Conservation (phyloP, 2,888 invertebrate species). For the Silvanus unidentatus region DNA sequence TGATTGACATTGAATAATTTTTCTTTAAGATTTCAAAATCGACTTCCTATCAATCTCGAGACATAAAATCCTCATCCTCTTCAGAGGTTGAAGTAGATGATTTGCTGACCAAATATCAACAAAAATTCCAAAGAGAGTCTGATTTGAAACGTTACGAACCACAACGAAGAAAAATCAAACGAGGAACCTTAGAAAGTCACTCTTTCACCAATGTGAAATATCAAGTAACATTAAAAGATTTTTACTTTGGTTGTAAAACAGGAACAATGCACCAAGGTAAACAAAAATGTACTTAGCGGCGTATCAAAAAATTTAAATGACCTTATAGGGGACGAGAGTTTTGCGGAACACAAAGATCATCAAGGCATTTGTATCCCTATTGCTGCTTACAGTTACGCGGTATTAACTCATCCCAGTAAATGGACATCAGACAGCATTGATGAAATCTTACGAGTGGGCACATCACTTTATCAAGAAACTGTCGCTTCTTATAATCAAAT, state of each 20-base stretch:
- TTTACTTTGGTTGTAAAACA: conserved; percentile 38
- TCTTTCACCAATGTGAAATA: conserved; percentile 40
- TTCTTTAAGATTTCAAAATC: conserved; percentile 36
- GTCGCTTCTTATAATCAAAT: no score
- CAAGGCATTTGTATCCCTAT: conserved; percentile 56
- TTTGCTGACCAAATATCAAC: conserved; percentile 27
- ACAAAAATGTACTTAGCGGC: neutral
- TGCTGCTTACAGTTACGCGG: conserved; percentile 54
- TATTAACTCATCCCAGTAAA: conserved; percentile 53
- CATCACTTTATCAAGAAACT: conserved; percentile 46
- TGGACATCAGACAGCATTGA: conserved; percentile 60
- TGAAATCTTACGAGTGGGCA: conserved; percentile 52
- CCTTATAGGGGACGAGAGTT: conserved; percentile 33
- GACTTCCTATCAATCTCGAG: conserved; percentile 36
- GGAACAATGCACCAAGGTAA: conserved; percentile 42
- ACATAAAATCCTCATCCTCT: conserved; percentile 17
- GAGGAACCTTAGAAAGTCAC: conserved; percentile 43
- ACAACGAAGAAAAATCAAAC: conserved; percentile 31
- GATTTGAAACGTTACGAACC: conserved; percentile 33
- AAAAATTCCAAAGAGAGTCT: conserved; percentile 42
- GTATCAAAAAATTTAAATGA: no score
- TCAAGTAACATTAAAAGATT: conserved; percentile 36
- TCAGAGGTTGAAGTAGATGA: conserved; percentile 17
- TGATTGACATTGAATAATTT: no score
- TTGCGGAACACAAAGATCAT: conserved; percentile 33